Base-by-base conservation (phyloP, 2,797 vertebrate species). In the Aeoliscus strigatus region DNA sequence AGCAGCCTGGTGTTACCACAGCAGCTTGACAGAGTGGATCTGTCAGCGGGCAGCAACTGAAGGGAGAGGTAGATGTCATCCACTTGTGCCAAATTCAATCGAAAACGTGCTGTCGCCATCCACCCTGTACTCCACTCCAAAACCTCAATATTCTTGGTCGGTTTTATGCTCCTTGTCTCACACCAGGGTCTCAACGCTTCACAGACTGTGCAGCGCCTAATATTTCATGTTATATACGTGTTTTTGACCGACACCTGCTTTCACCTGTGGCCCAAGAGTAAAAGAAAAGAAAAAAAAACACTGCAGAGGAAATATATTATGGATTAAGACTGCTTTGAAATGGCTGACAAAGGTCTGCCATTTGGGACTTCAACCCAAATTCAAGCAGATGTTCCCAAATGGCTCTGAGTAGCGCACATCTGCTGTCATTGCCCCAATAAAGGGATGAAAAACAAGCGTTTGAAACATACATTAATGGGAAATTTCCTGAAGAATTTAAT, bases 361-460 rank as follows among this genome's bases (percentile, higher is more conserved):
- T 54, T 47, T 50, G 36, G 58, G 29, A 44, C 53, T 47, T 51
- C 24, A 63, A 53, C 28, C 31, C 7, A 36, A 48, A 63, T 56
- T 60, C 30, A 33, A 61, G 55, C 76, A 87, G 76, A 86, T 77
- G 79, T 75, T 74, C 51, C 54, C 65, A 73, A 66, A 66, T 77
- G 51, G 72, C 66, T 65, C 56, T 47, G 38, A 73, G 64, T 58
- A 56, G 67, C 58, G 61, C 66, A 52, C 70, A 82, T 85, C 78
- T 83, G 74, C 66, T 49, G 28, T 72, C 62, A 70, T 83, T 82
- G 80, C 58, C 47, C 26, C 40, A n/a, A n/a, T 42, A 42, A 65
- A 48, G 31, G 56, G 49, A 62, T 43, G 51, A 46, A 46, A 75
- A 78, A 79, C 51, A 63, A 69, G 60, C 51, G 39, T 52, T 61